Evolutionary conservation across 2,797 vertebrate species (phyloP).

Genomic region (Acanthopagrus latus): DNA sequence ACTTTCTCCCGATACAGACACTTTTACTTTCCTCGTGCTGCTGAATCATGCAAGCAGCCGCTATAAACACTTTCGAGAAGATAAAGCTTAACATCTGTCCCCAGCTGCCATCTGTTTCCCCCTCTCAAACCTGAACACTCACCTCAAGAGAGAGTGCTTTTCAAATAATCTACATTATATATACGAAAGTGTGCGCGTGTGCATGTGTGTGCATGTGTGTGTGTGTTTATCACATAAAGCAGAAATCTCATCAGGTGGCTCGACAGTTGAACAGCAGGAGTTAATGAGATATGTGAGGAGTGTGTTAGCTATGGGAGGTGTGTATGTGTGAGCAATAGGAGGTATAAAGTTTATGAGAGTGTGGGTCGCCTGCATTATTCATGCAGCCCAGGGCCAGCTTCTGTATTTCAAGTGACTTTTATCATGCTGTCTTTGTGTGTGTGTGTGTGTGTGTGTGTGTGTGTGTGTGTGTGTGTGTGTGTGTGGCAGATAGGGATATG

Average conservation of each 20-base stretch:
- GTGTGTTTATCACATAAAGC: conserved; percentile 43
- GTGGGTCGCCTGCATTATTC: conserved; percentile 78
- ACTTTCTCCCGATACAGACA: conserved; percentile 16
- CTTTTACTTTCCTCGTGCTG: conserved; percentile 26
- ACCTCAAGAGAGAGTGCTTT: conserved; percentile 56
- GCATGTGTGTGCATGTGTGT: not conserved
- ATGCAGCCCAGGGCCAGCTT: conserved; percentile 76
- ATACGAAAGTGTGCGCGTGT: conserved; percentile 17
- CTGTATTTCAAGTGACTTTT: conserved; percentile 74
- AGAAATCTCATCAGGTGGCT: conserved; percentile 58
- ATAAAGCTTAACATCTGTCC: conserved; percentile 62
- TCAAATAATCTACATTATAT: conserved; percentile 47
- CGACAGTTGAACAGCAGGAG: conserved; percentile 55
- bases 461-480: conserved; percentile 32
- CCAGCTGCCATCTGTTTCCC: conserved; percentile 56
- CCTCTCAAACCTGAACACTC: conserved; percentile 41
- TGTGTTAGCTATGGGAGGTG: conserved; percentile 45
- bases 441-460: conserved; percentile 34
- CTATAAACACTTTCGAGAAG: conserved; percentile 51
- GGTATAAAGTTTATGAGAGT: conserved; percentile 73
- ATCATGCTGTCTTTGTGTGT: conserved; percentile 39
- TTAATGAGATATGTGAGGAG: conserved; percentile 65
- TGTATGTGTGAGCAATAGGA: conserved; percentile 57
- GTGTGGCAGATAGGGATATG: conserved; percentile 24
- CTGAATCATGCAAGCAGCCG: conserved; percentile 54